Evolutionary conservation across 2,888 invertebrate genomes (phyloP).

Genomic region (Hymenopus coronatus): DNA sequence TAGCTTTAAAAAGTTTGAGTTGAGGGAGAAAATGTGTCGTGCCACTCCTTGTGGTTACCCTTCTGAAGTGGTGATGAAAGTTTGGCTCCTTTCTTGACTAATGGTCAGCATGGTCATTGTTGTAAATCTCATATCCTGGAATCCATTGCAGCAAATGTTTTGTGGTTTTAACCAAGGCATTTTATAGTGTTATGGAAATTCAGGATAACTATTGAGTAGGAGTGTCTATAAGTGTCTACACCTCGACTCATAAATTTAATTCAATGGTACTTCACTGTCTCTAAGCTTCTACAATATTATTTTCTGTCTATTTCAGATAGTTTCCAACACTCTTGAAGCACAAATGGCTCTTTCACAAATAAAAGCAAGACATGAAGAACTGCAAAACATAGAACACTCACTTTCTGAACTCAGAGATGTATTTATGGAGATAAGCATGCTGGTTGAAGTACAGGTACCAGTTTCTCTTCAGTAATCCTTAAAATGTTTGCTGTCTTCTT

Average conservation of each 20-base stretch:
- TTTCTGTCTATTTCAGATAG: constrained; percentile 54
- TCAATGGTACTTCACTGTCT: no score
- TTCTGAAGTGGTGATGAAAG: neutral
- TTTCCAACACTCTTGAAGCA: constrained; percentile 75
- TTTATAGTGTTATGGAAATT: no score
- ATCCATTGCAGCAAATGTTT: neutral
- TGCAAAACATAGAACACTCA: constrained; percentile 76
- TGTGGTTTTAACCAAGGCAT: no score
- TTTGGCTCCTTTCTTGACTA: neutral
- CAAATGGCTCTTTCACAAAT: constrained; percentile 71
- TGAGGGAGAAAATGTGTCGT: no score
- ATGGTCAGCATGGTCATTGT: neutral
- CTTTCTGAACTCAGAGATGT: constrained; percentile 75
- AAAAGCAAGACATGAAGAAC: constrained; percentile 77
- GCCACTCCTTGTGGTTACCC: neutral
- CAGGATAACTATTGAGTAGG: no score
- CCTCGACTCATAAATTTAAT: no score
- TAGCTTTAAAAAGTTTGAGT: no score
- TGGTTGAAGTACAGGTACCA: constrained; percentile 74
- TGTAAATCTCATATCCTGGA: neutral
- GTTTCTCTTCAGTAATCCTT: neutral
- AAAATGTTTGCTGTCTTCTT: no score
- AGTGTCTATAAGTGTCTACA: neutral
- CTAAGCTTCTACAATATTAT: no score
- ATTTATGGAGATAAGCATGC: constrained; percentile 78